Evolutionary conservation across 2,113 vertebrate species (phyloP).

Genomic region (Aleadryas rufinucha): DNA sequence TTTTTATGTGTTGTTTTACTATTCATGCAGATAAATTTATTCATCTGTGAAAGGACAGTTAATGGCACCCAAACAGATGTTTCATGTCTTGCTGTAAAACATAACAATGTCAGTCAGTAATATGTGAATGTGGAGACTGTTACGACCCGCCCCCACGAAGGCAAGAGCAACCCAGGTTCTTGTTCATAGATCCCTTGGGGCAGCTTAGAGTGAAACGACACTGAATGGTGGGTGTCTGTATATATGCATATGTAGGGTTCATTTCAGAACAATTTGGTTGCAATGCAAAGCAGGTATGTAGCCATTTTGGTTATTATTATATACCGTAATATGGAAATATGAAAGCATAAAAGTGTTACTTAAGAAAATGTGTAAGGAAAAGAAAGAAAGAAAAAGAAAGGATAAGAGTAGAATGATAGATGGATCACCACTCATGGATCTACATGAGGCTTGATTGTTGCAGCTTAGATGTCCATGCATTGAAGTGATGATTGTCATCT

Average conservation of each 20-base stretch:
- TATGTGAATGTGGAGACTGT: not conserved
- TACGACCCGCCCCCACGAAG: rapidly evolving
- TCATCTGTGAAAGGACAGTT: not conserved
- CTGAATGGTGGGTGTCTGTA: not conserved
- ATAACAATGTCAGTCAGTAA: not conserved
- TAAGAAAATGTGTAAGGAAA: not conserved
- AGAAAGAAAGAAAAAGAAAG: not conserved
- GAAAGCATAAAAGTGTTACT: not conserved
- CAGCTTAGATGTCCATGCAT: not conserved
- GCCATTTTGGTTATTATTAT: not conserved
- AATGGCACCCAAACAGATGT: not conserved
- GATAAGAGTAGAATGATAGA: not conserved
- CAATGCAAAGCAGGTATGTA: not conserved
- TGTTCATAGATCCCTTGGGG: not conserved
- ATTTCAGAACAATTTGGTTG: not conserved
- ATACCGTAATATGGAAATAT: not conserved
- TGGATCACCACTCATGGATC: not conserved
- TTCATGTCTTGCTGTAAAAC: not conserved
- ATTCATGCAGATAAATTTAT: not conserved
- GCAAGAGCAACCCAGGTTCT: not conserved
- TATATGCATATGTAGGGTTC: not conserved
- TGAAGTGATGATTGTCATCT: not conserved
- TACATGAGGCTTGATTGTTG: not conserved
- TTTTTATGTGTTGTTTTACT: not conserved
- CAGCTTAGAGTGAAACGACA: not conserved